Evolutionary conservation across 1,140 invertebrate species (phyloP).

Genomic region (Magallana gigas): DNA sequence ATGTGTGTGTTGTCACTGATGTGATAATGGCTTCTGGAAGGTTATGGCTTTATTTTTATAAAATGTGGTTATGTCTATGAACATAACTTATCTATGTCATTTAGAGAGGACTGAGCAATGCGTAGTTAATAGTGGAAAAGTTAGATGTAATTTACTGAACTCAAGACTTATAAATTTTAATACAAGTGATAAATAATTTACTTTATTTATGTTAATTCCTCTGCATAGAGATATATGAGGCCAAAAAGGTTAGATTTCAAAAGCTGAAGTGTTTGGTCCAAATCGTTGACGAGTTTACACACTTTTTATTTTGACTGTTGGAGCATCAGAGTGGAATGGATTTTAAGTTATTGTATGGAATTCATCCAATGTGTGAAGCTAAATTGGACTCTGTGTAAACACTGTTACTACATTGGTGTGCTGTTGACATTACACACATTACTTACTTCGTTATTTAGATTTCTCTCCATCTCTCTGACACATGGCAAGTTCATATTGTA

Average conservation of each 20-base stretch:
- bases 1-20: background rate
- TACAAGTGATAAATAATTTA: too few species aligned
- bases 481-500: background rate
- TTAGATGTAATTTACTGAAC: too few species aligned
- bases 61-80: background rate
- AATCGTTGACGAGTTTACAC: background rate
- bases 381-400: conserved; percentile 15
- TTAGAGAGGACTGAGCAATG: background rate
- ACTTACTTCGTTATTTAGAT: background rate
- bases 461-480: conserved; percentile 21
- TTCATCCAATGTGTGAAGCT: background rate
- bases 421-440: conserved; percentile 20
- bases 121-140: too few species aligned
- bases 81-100: background rate
- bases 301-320: background rate
- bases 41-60: background rate
- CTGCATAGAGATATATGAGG: too few species aligned
- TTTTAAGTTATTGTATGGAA: conserved; percentile 2
- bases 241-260: background rate
- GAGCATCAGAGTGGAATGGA: conserved; percentile 1
- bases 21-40: background rate
- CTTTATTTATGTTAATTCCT: too few species aligned
- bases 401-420: background rate
- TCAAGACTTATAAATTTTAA: too few species aligned
- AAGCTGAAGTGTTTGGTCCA: background rate